Percentiles rank a stretch among this genome's conserved stretches.
These are phyloP conservation scores for Serranus cabrilla DNA, from an alignment of 2,797 vertebrate species.

Conservation along the genomic window DNA sequence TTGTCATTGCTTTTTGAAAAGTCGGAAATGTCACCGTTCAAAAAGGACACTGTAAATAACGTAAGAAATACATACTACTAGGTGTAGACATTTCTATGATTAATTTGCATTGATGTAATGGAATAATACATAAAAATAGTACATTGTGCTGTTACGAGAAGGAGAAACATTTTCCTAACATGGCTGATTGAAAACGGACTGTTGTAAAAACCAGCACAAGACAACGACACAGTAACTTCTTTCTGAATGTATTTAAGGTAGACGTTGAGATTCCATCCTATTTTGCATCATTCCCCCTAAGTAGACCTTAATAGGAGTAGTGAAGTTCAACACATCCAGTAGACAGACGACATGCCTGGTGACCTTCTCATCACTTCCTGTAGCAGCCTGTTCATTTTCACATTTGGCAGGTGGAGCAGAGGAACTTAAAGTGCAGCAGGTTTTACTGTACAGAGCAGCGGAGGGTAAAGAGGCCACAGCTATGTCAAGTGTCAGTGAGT, in stretches of 20 bases:
- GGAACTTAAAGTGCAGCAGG: conserved; percentile 23
- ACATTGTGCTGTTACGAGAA: conserved; percentile 87
- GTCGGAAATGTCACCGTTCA: conserved; percentile 79
- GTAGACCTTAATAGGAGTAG: conserved; percentile 63
- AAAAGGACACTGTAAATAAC: conserved; percentile 87
- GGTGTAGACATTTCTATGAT: conserved; percentile 86
- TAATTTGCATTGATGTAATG: conserved; percentile 85
- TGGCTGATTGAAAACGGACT: conserved; percentile 93
- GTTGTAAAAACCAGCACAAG: conserved; percentile 92
- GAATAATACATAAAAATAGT: conserved; percentile 78
- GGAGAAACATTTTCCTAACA: conserved; percentile 89
- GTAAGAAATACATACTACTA: conserved; percentile 77
- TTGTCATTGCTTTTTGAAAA: conserved; percentile 84
- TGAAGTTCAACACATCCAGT: conserved; percentile 44
- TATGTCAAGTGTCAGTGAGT: conserved; percentile 51
- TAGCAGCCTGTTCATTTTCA: conserved; percentile 68
- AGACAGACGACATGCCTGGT: conserved; percentile 54
- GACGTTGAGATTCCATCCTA: conserved; percentile 81
- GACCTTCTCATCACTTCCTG: conserved; percentile 62
- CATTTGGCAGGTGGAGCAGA: conserved; percentile 47
- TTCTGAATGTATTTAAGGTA: conserved; percentile 91
- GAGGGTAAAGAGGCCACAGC: conserved; percentile 42
- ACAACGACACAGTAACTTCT: conserved; percentile 87
- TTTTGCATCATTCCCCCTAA: conserved; percentile 68
- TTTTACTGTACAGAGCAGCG: conserved; percentile 22